Percentiles rank a stretch among this genome's conserved stretches.
These are phyloP conservation scores for Chrysoperla carnea DNA, from an alignment of 1,140 invertebrate genomes.

Conservation along the genomic window DNA sequence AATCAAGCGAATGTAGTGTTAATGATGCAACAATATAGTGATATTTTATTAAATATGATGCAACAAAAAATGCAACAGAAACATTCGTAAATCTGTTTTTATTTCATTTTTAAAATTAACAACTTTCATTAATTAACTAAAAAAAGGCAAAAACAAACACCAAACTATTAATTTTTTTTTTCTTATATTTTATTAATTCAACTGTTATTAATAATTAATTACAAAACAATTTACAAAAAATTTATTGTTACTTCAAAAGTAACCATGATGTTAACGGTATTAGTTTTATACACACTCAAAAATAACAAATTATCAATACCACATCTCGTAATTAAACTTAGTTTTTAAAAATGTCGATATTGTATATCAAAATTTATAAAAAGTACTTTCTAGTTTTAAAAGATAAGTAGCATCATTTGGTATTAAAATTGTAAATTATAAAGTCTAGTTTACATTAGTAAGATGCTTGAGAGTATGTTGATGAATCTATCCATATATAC, in stretches of 20 bases:
- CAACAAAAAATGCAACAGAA: constrained; percentile 33
- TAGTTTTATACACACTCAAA: too few species aligned
- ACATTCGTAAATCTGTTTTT: background rate
- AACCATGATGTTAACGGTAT: too few species aligned
- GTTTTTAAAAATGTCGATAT: too few species aligned
- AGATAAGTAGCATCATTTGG: too few species aligned
- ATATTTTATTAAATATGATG: constrained; percentile 37
- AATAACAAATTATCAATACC: too few species aligned
- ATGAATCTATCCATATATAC: too few species aligned
- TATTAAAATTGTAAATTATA: too few species aligned
- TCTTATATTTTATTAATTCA: background rate
- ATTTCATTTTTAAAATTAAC: background rate
- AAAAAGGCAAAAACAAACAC: background rate
- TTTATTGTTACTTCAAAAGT: background rate
- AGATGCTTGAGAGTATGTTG: too few species aligned
- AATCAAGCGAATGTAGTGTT: constrained; percentile 31
- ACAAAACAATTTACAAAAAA: background rate
- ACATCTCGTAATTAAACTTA: too few species aligned
- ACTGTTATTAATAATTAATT: background rate
- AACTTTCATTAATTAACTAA: background rate
- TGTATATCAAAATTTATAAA: too few species aligned
- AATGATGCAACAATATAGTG: constrained; percentile 47
- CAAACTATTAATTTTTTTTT: background rate
- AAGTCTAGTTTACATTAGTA: too few species aligned
- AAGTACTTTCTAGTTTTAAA: too few species aligned